phyloP scores from a whole-genome alignment of 2,113 vertebrate species.

The Grammomys dolichurus region DNA sequence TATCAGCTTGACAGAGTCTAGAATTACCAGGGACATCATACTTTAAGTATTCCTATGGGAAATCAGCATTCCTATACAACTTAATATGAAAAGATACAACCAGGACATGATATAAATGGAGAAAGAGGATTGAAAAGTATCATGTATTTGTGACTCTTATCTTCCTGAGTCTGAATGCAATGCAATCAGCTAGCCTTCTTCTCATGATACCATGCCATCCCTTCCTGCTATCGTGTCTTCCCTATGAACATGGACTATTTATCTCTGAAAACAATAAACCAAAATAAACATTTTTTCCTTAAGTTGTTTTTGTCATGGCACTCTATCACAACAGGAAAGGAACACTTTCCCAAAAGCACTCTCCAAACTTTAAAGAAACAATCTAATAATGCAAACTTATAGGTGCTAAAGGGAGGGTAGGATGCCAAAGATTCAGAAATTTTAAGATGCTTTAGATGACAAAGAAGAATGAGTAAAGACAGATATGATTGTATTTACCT shows the following conservation, averaged over 20 bases:
- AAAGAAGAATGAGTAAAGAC: background rate
- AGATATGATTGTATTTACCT: background rate
- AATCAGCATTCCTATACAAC: background rate
- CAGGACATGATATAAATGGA: background rate
- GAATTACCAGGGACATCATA: background rate
- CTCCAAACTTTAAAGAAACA: background rate
- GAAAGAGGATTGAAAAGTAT: background rate
- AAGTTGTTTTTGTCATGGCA: background rate
- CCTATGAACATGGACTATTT: background rate
- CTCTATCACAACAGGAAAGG: background rate
- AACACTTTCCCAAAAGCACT: background rate
- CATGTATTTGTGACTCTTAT: background rate
- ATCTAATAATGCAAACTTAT: background rate
- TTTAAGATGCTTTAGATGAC: background rate
- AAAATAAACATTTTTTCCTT: background rate
- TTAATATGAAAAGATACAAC: background rate
- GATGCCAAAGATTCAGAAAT: background rate
- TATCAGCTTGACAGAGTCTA: background rate
- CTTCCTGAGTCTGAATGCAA: background rate
- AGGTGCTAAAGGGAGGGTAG: background rate
- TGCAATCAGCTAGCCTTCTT: background rate
- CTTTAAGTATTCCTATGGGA: background rate
- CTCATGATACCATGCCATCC: background rate
- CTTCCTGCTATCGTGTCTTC: background rate
- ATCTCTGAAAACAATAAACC: background rate